Conservation (phyloP, 2,113 vertebrate genomes). For the Nothobranchius kuhntae region DNA sequence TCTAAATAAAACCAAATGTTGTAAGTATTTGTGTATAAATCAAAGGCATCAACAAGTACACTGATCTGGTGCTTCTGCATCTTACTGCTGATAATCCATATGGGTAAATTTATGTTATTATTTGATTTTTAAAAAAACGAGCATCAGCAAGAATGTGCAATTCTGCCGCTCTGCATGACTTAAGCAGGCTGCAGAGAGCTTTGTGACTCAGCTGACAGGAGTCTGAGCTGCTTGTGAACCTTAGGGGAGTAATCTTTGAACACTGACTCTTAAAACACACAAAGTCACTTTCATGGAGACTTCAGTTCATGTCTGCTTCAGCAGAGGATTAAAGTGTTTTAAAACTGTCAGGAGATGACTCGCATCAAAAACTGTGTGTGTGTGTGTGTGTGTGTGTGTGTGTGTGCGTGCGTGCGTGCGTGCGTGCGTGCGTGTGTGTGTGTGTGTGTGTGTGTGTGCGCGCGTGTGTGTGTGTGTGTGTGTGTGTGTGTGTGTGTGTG, state of each 20-base stretch:
- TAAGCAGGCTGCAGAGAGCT: conserved; percentile 19
- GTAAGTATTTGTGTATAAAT: background rate
- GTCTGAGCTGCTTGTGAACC: conserved; percentile 26
- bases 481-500: background rate
- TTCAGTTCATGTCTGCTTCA: conserved; percentile 28
- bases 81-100: background rate
- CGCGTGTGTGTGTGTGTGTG: too few relatives aligned
- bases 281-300: conserved; percentile 13
- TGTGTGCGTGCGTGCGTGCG: too few relatives aligned
- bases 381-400: background rate
- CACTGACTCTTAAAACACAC: conserved; percentile 10
- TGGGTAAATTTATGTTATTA: background rate
- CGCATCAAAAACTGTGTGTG: conserved; percentile 42
- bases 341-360: conserved; percentile 57
- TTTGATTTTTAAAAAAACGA: background rate
- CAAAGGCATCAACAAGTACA: background rate
- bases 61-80: background rate
- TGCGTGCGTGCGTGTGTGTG: too few relatives aligned
- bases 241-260: conserved; percentile 9
- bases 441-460: too few relatives aligned
- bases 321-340: conserved; percentile 40
- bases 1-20: too few relatives aligned
- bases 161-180: background rate
- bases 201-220: conserved; percentile 16
- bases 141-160: background rate